Base-by-base conservation (phyloP, 1,140 invertebrate species). In the Cardiocondyla obscurior region DNA sequence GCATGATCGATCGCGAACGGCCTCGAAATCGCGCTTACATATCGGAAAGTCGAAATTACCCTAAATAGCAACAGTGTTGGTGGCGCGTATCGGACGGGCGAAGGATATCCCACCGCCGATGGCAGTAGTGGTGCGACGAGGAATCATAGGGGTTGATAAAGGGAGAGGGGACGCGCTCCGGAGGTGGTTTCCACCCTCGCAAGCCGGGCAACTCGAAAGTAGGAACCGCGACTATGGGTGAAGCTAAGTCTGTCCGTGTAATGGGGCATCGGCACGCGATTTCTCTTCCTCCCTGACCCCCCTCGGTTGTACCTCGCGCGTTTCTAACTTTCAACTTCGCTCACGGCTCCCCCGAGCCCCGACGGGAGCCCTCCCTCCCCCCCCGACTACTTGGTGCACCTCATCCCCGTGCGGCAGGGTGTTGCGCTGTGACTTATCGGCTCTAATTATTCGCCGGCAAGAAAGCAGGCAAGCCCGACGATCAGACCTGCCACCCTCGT, bases 371-470 rank as follows among this genome's bases (percentile, higher is more conserved):
- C n/a, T n/a, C n/a, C n/a, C n/a, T n/a, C 81, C 64, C 44, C 0
- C 49, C 28, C 60, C 62, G 67, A n/a, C n/a, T n/a, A n/a, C n/a
- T 55, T 82, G 25, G 82, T 72, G 39, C 81, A 76, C 88, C 89
- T 89, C 89, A 88, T 81, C 82, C 57, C 55, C 76, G 65, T 67
- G 84, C 85, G 89, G 89, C 89, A 88, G 90, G 85, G 90, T 92
- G 90, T 92, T 92, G 92, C 90, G 88, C 92, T 91, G 92, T 93
- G 92, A 93, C 92, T 93, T 93, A 93, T 93, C 92, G 93, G 90
- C 91, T 91, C 90, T 92, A 93, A 93, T 93, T 93, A 93, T 93
- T 93, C 90, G 91, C 85, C 88, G 88, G 85, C 90, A 92, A 92
- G 91, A 92, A 92, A 92, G 33, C 91, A 85, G 84, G 86, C 89